A percentile compares a stretch with the other conserved stretches of the same genome.
Conservation (phyloP, 1,140 invertebrate species). For the Calosoma granatense region DNA sequence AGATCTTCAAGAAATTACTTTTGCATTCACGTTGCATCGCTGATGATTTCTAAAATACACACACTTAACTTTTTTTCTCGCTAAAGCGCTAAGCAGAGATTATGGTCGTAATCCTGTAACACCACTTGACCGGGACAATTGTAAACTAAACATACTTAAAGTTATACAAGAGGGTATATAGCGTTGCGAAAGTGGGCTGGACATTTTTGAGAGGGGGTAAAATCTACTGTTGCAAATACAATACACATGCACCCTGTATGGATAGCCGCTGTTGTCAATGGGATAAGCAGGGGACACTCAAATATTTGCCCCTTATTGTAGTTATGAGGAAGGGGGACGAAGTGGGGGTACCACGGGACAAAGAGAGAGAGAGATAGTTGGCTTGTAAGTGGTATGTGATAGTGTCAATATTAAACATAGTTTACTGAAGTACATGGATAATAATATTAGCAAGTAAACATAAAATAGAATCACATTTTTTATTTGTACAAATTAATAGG, state of each 20-base stretch:
- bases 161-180: slow-evolving; percentile 27
- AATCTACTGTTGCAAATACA: slow-evolving; percentile 26
- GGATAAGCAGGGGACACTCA: too few species aligned
- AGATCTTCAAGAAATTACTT: slow-evolving; percentile 24
- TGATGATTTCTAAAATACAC: slow-evolving; percentile 11
- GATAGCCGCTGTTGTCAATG: not conserved
- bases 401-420: not conserved
- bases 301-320: too few species aligned
- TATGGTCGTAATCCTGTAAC: slow-evolving; percentile 1
- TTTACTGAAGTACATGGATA: not conserved
- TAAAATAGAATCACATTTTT: not conserved
- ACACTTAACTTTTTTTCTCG: too few species aligned
- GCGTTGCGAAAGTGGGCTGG: slow-evolving; percentile 23
- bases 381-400: not conserved
- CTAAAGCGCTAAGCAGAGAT: not conserved
- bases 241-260: not conserved
- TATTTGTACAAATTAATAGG: too few species aligned
- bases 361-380: not conserved
- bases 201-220: slow-evolving; percentile 29
- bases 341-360: not conserved
- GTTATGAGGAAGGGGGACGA: not conserved
- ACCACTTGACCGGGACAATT: slow-evolving; percentile 19
- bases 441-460: not conserved
- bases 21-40: slow-evolving; percentile 9
- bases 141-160: slow-evolving; percentile 27